Evolutionary conservation across 2,113 vertebrate species (phyloP).

Genomic region (Dryoscopus gambensis): DNA sequence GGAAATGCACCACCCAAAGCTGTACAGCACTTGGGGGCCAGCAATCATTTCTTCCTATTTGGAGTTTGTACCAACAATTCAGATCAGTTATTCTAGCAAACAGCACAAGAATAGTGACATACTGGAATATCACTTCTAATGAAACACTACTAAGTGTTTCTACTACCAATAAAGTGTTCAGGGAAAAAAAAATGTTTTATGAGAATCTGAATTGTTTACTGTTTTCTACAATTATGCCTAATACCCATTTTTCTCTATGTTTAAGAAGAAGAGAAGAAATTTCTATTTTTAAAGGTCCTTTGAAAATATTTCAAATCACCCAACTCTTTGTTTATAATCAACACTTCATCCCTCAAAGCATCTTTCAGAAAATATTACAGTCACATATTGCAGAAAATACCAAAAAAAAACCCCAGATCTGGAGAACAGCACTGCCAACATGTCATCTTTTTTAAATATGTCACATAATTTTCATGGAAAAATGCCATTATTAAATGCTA

Average conservation of each 20-base stretch:
- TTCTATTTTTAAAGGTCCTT: neutral
- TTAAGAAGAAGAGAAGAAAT: neutral
- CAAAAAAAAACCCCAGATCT: neutral
- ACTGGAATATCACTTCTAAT: neutral
- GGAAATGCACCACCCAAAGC: neutral
- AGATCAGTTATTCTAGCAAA: neutral
- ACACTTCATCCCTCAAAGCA: neutral
- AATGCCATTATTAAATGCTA: neutral
- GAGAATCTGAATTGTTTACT: neutral
- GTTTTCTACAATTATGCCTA: neutral
- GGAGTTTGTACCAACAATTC: neutral
- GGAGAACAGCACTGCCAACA: neutral
- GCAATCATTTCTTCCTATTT: neutral
- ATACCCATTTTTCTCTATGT: neutral
- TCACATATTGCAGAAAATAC: neutral
- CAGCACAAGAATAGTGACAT: neutral
- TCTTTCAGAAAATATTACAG: neutral
- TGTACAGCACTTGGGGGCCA: neutral
- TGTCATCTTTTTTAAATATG: neutral
- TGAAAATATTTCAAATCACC: neutral
- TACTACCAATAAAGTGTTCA: neutral
- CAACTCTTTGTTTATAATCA: neutral
- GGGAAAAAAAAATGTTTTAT: fast-evolving
- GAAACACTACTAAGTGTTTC: neutral
- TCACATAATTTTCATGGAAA: neutral